These are phyloP conservation scores for Lasioglossum malachurum DNA, from an alignment of 2,888 invertebrate species.

Conservation along the genomic window DNA sequence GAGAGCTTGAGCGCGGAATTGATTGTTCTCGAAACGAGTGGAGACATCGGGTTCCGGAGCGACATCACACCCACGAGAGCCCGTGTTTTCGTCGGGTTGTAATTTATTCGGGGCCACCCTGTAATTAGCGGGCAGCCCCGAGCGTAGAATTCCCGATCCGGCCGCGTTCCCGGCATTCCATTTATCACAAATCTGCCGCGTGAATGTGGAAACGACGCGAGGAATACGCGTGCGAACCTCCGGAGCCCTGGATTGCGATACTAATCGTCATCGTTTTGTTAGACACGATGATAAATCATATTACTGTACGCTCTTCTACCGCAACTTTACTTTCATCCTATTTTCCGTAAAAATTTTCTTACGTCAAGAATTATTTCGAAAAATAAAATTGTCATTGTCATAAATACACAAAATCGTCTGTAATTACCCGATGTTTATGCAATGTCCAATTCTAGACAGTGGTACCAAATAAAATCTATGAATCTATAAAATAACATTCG, in stretches of 20 bases:
- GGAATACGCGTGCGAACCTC: conserved; percentile 11
- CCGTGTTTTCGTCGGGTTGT: conserved; percentile 77
- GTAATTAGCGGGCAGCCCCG: conserved; percentile 80
- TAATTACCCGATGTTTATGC: no score
- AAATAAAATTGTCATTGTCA: neutral
- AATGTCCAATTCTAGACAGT: no score
- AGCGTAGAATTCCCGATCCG: conserved; percentile 73
- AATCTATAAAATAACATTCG: no score
- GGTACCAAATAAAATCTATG: no score
- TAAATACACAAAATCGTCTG: no score
- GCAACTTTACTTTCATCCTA: neutral
- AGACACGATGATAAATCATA: neutral
- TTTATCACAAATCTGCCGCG: conserved; percentile 81
- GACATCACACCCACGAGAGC: conserved; percentile 64
- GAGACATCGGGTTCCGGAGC: neutral
- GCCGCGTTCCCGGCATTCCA: conserved; percentile 79
- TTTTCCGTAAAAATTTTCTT: neutral
- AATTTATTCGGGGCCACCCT: conserved; percentile 80
- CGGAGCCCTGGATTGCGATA: neutral
- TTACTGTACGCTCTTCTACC: neutral
- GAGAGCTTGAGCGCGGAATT: neutral
- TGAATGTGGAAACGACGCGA: conserved; percentile 58
- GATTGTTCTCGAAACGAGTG: neutral
- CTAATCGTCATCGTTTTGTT: conserved; percentile 6
- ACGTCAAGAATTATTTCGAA: neutral